Evolutionary conservation across 2,888 invertebrate genomes (phyloP).

Genomic region (Cremastinae sp.): DNA sequence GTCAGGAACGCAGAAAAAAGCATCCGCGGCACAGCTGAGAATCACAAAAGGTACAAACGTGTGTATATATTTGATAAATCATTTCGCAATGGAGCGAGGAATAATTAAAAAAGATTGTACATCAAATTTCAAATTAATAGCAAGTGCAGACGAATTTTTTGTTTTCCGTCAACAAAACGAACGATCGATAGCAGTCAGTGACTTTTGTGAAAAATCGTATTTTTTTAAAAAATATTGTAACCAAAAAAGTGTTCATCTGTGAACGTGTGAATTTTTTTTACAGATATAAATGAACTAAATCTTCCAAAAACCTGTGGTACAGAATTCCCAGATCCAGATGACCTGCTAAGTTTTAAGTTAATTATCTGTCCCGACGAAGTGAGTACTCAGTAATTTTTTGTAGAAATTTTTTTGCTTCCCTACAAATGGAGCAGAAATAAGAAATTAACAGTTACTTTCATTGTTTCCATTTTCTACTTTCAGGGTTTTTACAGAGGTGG

Average conservation of each 20-base stretch:
- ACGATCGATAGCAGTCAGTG: conserved; percentile 27
- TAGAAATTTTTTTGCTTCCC: background rate
- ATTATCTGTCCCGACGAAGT: conserved; percentile 98
- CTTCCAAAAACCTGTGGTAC: conserved; percentile 97
- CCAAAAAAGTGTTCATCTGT: background rate
- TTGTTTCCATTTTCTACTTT: conserved; percentile 60
- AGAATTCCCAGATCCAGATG: conserved; percentile 98
- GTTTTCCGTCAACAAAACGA: background rate
- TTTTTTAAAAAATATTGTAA: background rate
- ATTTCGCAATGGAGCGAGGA: background rate
- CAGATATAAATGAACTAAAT: conserved; percentile 98
- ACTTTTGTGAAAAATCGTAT: background rate
- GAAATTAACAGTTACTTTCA: background rate
- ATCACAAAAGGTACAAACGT: conserved; percentile 93
- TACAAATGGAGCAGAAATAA: background rate
- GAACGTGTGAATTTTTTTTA: conserved; percentile 73
- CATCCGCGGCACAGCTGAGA: conserved; percentile 97
- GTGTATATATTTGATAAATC: conserved; percentile 10
- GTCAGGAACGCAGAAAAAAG: conserved; percentile 91
- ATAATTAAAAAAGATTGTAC: background rate
- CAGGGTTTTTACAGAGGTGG: conserved; percentile 97
- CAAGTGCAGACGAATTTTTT: background rate
- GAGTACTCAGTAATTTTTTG: conserved; percentile 63
- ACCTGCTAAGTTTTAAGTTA: conserved; percentile 96
- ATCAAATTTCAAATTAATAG: background rate